Base-by-base conservation (phyloP, 2,888 invertebrate species). In the Drosophila paranaensis region DNA sequence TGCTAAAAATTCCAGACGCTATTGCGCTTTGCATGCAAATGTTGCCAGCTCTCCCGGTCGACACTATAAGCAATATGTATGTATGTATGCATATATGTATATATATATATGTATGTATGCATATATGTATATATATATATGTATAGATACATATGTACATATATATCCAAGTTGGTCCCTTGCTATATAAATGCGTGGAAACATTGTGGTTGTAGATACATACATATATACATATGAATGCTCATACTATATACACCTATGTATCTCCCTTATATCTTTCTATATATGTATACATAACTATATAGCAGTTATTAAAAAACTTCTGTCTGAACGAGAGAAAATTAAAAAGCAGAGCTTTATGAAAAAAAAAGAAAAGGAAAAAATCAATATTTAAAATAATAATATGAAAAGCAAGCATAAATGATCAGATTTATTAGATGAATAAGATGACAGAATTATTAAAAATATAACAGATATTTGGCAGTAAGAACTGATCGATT, bases 1-100 rank as follows among this genome's bases (percentile, higher is more conserved):
- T 64, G 64, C 30, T 48, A 71, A 75, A 67, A 75, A 77, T 76
- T 78, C 76, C 74, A 79, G 70, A 79, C 75, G 79, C 74, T 71
- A 60, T 63, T 70, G 79, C 60, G 60, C 71, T 57, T 60, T 48
- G 79, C 76, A 77, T 79, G 79, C 79, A 70, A 79, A 77, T 77
- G 60, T 58, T 42, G 39, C 45, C 30, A 43, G 39, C 42, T 43
- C 20, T 33, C 20, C 55, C 20, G 30, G 20, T 39, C 25, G 51
- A 50, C 62, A 35, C 9, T 27, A 10, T 40, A 37, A 37, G 45
- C 35, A 1, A 53, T 37, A 25, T 10, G 10, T 11, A 37, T 9
- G 13, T 45, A 13, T 9, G 6, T 14, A 25, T 40, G 3, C 10
- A 10, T 33, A 50, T 2, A 16, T 16, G 4, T 48, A 16, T 35